Evolutionary conservation across 2,797 vertebrate species (phyloP), one percentile per base, ranked within the genome.

Genomic region (Melanotaenia pygmaea): DNA sequence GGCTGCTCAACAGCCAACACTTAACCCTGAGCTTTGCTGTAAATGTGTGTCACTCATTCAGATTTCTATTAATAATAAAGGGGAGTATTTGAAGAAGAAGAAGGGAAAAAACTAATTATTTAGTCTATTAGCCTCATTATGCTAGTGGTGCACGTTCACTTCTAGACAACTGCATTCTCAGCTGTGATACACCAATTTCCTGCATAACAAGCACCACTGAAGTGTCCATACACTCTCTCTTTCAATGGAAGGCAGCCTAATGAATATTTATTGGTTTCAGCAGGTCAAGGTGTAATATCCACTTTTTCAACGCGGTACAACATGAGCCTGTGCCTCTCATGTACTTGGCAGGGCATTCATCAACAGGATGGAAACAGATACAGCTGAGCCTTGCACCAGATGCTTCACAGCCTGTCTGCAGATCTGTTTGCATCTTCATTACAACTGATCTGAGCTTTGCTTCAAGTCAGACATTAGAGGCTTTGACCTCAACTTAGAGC

Each of bases 251-350:
- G 34, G 63, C 40, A 56, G 34, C 54, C 60, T 83, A 71, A 90
- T 92, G 74, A 90, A 92, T 90, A 92, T 93, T 74, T 89, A 92
- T 88, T 11, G 67, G 82, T 80, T 47, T 86, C 87, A 84, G 24
- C 64, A 76, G 88, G 88, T 90, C 85, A 90, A 86, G 82, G 85
- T 86, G 80, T 88, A 86, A 86, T 85, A 82, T 81, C 82, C 78
- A 35, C 66, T 60, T 80, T 86, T 82, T 80, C 74, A 73, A 70
- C 79, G 56, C n/a, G 11, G 59, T 78, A 70, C 59, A 76, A 79
- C 56, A 76, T 11, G 32, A 40, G 34, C 60, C 62, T 68, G 72
- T 62, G 53, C 80, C 74, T 66, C 69, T 81, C 80, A 72, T 82
- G 76, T 78, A 74, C 80, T 75, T 74, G 80, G 85, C 72, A 74